Evolutionary conservation across 2,797 vertebrate species (phyloP).

Genomic region (Gadopsis marmoratus): DNA sequence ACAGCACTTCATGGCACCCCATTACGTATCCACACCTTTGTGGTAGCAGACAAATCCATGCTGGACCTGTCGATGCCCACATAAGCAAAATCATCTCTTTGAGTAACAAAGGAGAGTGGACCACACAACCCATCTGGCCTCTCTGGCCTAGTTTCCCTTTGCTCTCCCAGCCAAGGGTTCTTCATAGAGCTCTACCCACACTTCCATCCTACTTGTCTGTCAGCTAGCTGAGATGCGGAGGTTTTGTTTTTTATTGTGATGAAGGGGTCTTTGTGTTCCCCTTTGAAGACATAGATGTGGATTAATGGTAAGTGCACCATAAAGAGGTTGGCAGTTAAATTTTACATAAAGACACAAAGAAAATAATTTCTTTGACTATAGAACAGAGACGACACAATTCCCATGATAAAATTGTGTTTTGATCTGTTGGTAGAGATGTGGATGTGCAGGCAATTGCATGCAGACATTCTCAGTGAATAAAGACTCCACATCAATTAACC

Average conservation of each 20-base stretch:
- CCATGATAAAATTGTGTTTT: conserved; percentile 43
- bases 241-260: conserved; percentile 85
- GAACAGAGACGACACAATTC: conserved; percentile 27
- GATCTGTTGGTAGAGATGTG: conserved; percentile 35
- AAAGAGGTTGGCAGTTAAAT: conserved; percentile 33
- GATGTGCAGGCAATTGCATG: conserved; percentile 10
- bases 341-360: conserved; percentile 25
- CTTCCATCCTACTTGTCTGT: conserved; percentile 76
- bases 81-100: conserved; percentile 61
- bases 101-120: conserved; percentile 54
- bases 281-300: conserved; percentile 70
- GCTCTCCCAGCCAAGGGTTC: conserved; percentile 67
- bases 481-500: conserved; percentile 45
- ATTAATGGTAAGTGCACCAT: conserved; percentile 47
- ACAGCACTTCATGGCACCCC: conserved; percentile 4
- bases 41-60: conserved; percentile 48
- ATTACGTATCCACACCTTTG: conserved; percentile 56
- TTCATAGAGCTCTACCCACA: conserved; percentile 65
- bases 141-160: conserved; percentile 65
- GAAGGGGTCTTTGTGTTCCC: conserved; percentile 65
- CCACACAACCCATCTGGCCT: conserved; percentile 59
- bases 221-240: conserved; percentile 71
- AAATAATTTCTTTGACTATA: too few species aligned
- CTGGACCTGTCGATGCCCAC: conserved; percentile 44
- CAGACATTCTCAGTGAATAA: conserved; percentile 28